Base-by-base conservation (phyloP, 2,113 vertebrate genomes). In the Aythya baeri region DNA sequence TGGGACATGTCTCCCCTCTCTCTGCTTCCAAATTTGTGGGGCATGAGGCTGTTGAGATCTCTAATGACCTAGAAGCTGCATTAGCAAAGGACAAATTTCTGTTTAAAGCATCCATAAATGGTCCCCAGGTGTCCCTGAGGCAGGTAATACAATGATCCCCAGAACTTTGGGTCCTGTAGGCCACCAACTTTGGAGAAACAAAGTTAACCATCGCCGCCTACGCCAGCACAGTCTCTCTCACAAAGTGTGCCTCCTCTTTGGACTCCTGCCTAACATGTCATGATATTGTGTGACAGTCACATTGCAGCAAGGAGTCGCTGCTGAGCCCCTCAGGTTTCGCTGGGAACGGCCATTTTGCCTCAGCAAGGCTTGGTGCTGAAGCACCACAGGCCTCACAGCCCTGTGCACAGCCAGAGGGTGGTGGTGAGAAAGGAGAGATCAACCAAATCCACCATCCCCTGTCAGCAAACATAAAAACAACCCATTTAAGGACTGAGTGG, bases 261-360 rank as follows among this genome's bases (percentile, higher is more conserved):
- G 72, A 54, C 86, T 89, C 89, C 41, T 76, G 38, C 26, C 68
- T 85, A 66, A 75, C 46, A 61, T 78, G 65, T 86, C 93, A 95
- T 29, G 6, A 52, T 55, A 43, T 34, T 67, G 63, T 34, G 8
- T 41, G 76, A 31, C 31, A 63, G 65, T 52, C 58, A 31, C 36
- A 8, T 44, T 93, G 89, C 78, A 93, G 77, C 16, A 20, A 77
- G 80, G 57, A 78, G 34, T 23, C 83, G 77, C 50, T 83, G 86
- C 75, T 55, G 55, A 71, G 83, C 74, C 70, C 44, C 36, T 81
- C 89, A 74, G 85, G 8, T 66, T 43, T 85, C 2, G 0, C 27
- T 85, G 83, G 76, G 65, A 93, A 74, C 2, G 11, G 27, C 55
- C 81, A 44, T 17, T 50, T 17, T 50, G 55, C 88, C 59, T 78